A percentile compares a stretch with the other conserved stretches of the same genome.
Conservation (phyloP, 2,113 vertebrate species). For the Coptodon bakossiorum region DNA sequence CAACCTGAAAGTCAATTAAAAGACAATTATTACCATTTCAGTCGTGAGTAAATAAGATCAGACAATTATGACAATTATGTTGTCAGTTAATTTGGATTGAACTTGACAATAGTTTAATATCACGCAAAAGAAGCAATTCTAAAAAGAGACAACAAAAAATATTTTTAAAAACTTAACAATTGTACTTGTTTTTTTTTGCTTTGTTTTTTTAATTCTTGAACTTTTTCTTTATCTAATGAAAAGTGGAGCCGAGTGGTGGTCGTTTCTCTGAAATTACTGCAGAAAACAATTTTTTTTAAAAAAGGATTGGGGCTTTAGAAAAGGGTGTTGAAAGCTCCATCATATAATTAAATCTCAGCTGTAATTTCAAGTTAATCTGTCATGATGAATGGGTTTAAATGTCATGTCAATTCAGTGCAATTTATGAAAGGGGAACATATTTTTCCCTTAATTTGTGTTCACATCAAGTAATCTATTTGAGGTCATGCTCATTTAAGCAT, state of each 20-base stretch:
- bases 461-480: background rate
- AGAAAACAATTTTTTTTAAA: background rate
- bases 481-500: background rate
- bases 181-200: background rate
- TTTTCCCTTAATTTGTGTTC: background rate
- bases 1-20: background rate
- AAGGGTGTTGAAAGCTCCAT: background rate
- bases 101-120: background rate
- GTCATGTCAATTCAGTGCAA: background rate
- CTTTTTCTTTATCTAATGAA: background rate
- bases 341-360: background rate
- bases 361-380: constrained; percentile 1
- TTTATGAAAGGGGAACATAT: background rate
- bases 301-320: background rate
- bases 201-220: rapidly evolving
- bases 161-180: background rate
- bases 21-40: background rate
- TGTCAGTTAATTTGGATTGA: background rate
- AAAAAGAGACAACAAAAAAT: background rate
- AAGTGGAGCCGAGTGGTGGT: background rate
- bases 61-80: background rate
- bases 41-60: background rate
- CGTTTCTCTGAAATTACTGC: background rate
- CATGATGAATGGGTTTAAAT: background rate
- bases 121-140: background rate